A percentile compares a stretch with the other conserved stretches of the same genome.
Conservation (phyloP, 2,888 invertebrate genomes). For the Cheilosia pagana region DNA sequence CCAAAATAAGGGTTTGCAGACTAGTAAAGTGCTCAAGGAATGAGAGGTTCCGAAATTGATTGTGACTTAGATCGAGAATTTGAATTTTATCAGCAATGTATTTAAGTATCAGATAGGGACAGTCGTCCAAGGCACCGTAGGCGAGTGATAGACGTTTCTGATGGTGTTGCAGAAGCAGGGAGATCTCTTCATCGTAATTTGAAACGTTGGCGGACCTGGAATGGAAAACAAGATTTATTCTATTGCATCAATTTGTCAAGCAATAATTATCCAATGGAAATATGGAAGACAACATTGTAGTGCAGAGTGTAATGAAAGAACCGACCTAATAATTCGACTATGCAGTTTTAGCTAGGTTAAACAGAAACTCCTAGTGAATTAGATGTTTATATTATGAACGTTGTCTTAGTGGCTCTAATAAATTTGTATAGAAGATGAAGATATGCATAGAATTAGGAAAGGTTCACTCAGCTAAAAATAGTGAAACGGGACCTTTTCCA, state of each 20-base stretch:
- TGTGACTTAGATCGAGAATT: conserved; percentile 88
- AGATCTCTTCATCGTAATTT: conserved; percentile 41
- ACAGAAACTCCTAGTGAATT: not conserved
- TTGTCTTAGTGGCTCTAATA: too few relatives aligned
- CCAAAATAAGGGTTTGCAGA: conserved; percentile 90
- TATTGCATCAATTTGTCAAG: not conserved
- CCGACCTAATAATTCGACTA: conserved; percentile 12
- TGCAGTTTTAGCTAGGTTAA: not conserved
- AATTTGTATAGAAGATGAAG: too few relatives aligned
- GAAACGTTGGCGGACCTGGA: conserved; percentile 27
- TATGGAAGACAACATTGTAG: too few relatives aligned
- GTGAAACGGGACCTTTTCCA: too few relatives aligned
- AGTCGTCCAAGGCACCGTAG: conserved; percentile 86
- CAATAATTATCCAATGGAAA: not conserved
- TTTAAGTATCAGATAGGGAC: conserved; percentile 86
- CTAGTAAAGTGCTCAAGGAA: conserved; percentile 88
- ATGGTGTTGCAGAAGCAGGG: conserved; percentile 50
- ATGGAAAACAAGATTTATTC: not conserved
- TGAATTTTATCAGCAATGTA: conserved; percentile 85
- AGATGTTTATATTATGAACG: not conserved
- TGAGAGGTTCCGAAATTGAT: conserved; percentile 89
- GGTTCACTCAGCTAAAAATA: too few relatives aligned
- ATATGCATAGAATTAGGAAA: too few relatives aligned
- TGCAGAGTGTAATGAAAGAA: not conserved
- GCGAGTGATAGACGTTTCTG: conserved; percentile 84